Conservation (phyloP, 1,140 invertebrate genomes). For the Linepithema humile region DNA sequence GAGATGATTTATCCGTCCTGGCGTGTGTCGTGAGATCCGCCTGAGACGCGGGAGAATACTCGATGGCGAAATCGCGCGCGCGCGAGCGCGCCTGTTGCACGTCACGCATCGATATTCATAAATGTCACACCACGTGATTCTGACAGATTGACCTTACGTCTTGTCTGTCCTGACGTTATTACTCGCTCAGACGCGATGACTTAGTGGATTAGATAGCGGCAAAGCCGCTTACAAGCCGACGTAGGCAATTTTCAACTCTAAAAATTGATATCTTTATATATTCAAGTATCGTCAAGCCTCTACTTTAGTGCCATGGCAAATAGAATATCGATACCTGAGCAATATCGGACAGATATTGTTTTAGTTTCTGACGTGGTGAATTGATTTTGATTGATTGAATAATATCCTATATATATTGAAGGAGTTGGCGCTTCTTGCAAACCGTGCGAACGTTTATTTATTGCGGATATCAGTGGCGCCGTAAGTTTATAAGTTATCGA, state of each 20-base stretch:
- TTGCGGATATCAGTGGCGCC: not conserved
- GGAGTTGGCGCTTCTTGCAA: not conserved
- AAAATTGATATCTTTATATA: slow-evolving; percentile 9
- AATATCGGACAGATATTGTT: not conserved
- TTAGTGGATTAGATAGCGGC: not conserved
- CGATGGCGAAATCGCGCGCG: slow-evolving; percentile 8
- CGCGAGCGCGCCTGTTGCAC: not conserved
- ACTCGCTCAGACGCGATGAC: not conserved
- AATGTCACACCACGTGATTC: slow-evolving; percentile 30
- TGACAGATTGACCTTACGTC: slow-evolving; percentile 40
- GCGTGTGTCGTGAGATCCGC: slow-evolving; percentile 48
- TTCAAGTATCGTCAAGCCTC: not conserved
- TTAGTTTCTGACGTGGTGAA: not conserved
- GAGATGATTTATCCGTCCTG: slow-evolving; percentile 27
- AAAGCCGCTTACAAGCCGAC: not conserved
- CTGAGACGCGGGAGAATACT: slow-evolving; percentile 9
- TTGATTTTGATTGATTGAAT: not conserved
- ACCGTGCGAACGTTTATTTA: not conserved
- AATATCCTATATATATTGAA: not conserved
- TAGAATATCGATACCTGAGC: not conserved
- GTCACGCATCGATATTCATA: slow-evolving; percentile 53
- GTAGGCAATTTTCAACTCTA: not conserved
- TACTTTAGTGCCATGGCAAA: not conserved
- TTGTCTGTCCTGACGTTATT: not conserved
- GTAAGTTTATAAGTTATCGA: not conserved